Evolutionary conservation across 2,888 invertebrate species (phyloP).

Genomic region (Suillia variegata): DNA sequence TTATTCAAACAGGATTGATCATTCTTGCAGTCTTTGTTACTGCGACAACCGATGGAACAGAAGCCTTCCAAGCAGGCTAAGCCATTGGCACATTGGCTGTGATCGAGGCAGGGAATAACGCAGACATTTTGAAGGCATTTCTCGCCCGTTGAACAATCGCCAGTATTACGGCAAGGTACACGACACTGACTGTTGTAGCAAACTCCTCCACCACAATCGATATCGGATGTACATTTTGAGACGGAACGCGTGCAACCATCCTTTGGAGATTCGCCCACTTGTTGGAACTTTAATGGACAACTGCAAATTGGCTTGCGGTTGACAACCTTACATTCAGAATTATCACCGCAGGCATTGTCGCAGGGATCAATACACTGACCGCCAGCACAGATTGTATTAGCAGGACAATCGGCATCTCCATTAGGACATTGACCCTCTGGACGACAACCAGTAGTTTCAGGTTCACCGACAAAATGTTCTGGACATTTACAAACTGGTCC

Average conservation of each 20-base stretch:
- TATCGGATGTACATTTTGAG: conserved; percentile 70
- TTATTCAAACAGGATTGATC: conserved; percentile 83
- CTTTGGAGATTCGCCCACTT: conserved; percentile 66
- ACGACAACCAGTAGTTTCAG: conserved; percentile 75
- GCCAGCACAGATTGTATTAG: conserved; percentile 73
- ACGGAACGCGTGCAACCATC: conserved; percentile 77
- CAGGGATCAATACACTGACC: conserved; percentile 82
- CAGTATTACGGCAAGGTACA: conserved; percentile 75
- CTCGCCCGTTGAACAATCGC: conserved; percentile 81
- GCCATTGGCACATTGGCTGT: conserved; percentile 78
- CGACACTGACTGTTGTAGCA: conserved; percentile 86
- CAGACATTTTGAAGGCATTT: conserved; percentile 80
- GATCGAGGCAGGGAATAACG: conserved; percentile 77
- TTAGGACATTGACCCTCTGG: conserved; percentile 77
- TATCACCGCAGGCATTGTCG: conserved; percentile 79
- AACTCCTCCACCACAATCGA: conserved; percentile 78
- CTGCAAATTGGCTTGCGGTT: conserved; percentile 78
- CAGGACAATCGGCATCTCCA: conserved; percentile 77
- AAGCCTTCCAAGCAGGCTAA: conserved; percentile 82
- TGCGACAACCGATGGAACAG: conserved; percentile 83
- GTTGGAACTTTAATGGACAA: conserved; percentile 78
- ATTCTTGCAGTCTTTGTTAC: conserved; percentile 78
- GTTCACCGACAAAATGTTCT: conserved; percentile 76
- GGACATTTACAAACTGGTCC: conserved; percentile 83
- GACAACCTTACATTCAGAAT: conserved; percentile 79